phyloP scores from a whole-genome alignment of 2,888 invertebrate species.

The Heliconius hortense region DNA sequence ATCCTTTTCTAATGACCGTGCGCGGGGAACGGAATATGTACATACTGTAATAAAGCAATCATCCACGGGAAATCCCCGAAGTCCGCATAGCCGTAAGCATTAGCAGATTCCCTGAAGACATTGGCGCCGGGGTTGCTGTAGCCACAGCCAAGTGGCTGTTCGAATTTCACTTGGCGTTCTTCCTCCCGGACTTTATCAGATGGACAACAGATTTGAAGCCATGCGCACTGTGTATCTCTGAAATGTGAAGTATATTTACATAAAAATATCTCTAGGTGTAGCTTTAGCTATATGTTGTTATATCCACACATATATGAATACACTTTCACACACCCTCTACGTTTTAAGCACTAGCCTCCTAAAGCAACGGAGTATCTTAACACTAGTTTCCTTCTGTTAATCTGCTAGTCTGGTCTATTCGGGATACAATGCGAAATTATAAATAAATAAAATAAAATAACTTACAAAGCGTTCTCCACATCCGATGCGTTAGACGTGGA shows the following conservation, averaged over 20 bases:
- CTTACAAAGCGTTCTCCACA: neutral
- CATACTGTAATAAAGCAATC: conserved; percentile 84
- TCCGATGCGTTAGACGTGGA: neutral
- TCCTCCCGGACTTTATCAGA: neutral
- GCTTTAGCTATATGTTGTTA: too few species aligned
- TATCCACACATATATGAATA: too few species aligned
- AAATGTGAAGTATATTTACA: neutral
- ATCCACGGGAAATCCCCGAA: conserved; percentile 93
- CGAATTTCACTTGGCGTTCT: neutral
- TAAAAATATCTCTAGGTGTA: too few species aligned
- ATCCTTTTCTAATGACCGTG: neutral
- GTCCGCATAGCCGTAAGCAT: conserved; percentile 87
- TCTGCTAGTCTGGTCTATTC: too few species aligned
- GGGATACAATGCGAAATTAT: too few species aligned
- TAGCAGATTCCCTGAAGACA: conserved; percentile 57
- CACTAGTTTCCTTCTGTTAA: too few species aligned
- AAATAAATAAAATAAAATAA: neutral
- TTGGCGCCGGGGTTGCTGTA: conserved; percentile 87
- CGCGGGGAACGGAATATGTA: conserved; percentile 44
- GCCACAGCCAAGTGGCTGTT: conserved; percentile 75
- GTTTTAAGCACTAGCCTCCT: too few species aligned
- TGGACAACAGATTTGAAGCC: conserved; percentile 32
- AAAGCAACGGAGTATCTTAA: too few species aligned
- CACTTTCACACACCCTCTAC: too few species aligned
- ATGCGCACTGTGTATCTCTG: neutral